Conservation (phyloP, 2,797 vertebrate genomes). For the Chrysolophus pictus region DNA sequence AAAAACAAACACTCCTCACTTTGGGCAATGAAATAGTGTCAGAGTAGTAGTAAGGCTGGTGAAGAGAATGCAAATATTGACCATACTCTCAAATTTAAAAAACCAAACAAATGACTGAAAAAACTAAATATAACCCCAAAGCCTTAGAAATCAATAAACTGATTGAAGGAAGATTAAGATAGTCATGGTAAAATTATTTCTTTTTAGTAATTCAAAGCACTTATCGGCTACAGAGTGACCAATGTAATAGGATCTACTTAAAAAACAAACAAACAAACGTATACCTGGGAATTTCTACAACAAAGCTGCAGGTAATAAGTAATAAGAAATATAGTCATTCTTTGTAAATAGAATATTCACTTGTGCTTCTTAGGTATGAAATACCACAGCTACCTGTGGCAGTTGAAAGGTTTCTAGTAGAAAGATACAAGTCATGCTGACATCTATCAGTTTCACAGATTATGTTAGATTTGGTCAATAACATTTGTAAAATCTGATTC, state of each 20-base stretch:
- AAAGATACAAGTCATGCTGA: background rate
- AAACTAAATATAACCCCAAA: background rate
- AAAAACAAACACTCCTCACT: background rate
- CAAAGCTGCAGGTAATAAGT: background rate
- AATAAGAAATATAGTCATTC: background rate
- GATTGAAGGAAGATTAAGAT: background rate
- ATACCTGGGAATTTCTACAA: conserved; percentile 6
- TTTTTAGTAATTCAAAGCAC: background rate
- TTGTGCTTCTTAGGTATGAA: conserved; percentile 6
- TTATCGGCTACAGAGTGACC: background rate
- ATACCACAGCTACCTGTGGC: background rate
- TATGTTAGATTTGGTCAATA: background rate
- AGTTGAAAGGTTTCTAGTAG: background rate
- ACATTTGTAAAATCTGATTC: background rate
- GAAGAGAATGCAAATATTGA: background rate
- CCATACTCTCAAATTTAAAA: background rate
- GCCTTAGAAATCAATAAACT: background rate
- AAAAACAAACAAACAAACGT: background rate
- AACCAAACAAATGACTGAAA: background rate
- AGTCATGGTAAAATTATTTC: background rate
- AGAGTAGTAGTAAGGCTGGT: background rate
- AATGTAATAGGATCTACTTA: background rate
- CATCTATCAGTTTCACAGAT: background rate
- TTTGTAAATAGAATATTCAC: background rate
- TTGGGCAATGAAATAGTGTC: background rate